Base-by-base conservation (phyloP, 2,797 vertebrate species). In the Alectoris magna region DNA sequence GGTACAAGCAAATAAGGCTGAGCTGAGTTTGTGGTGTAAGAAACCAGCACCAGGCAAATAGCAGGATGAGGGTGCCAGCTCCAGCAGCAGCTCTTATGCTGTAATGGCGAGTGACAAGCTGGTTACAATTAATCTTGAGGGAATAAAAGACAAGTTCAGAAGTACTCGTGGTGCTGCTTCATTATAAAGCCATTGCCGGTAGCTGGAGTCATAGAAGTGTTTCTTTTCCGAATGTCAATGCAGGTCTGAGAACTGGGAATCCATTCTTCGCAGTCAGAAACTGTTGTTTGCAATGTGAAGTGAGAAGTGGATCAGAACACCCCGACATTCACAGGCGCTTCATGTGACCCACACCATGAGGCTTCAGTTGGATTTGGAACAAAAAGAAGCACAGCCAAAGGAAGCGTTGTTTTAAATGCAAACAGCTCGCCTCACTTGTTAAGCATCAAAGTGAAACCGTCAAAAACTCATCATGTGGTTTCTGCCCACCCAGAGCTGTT, bases 281-380 rank as follows among this genome's bases (percentile, higher is more conserved):
- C 0, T 0, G 3, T 39, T 76, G 77, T 69, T 31, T 10, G 41
- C 29, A 29, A 41, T 0, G 1, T 72, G 14, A 66, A 75, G 63
- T 14, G 46, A 9, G 21, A 72, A 88, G 63, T 31, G 55, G 55
- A 66, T 84, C 26, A 29, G 72, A 72, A 8, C 75, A 51, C 67
- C 55, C 83, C 69, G 18, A 56, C 44, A 19, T 59, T 83, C 76
- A 78, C 44, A 2, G 14, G 39, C 24, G 27, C 27, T 81, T 58
- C 70, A 72, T 24, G 46, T 84, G 91, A 92, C 4, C 14, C 22
- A 9, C 14, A 6, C 14, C 62, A 23, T 4, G 73, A 81, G 63
- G 44, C 44, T 94, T 87, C 56, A 31, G 6, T 69, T 24, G n/a
- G 80, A 63, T 74, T 49, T 48, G 26, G 55, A 55, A 74, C 55